Base-by-base conservation (phyloP, 2,113 vertebrate species). In the Protobothrops flavoviridis region DNA sequence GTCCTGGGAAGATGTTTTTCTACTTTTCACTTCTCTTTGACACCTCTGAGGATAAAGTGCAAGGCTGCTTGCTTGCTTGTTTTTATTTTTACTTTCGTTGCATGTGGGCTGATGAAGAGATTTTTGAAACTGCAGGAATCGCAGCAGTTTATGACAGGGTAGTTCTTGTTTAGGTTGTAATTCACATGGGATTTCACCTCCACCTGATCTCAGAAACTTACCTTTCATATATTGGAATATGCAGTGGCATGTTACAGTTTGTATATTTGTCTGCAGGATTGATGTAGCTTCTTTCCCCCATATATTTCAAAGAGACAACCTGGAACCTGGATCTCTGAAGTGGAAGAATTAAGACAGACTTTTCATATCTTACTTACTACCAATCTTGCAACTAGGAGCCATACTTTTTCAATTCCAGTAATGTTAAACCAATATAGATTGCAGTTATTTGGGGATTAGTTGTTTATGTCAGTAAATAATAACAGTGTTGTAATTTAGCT, bases 371-470 rank as follows among this genome's bases (percentile, higher is more conserved):
- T 85, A 43, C 92, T 85, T 85, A 33, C 21, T 1, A 53, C 91
- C 92, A 94, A 88, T 90, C 93, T 90, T 92, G 91, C 90, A 81
- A 57, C 64, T 94, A 94, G 87, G 93, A 74, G 17, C 89, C 89
- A 48, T 91, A 48, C 88, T 95, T 96, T 86, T 95, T 95, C 86
- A 96, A 92, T 91, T 39, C 53, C 92, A 91, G 95, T 94, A 95
- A 94, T 85, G 15, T 15, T 92, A 93, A 92, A 90, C 85, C 88
- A 39, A 95, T 95, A 95, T 95, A 52, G 95, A 64, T 94, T 85
- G 95, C 57, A 90, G 86, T 69, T 92, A 85, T 96, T 94, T 95
- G 91, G 85, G 92, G 86, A 89, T 69, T 61, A 15, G 69, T 81
- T 33, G n/a, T 89, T 95, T 29, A 23, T 8, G 69, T 81, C 88